Conservation (phyloP, 2,113 vertebrate species). For the Coracopsis vasa region DNA sequence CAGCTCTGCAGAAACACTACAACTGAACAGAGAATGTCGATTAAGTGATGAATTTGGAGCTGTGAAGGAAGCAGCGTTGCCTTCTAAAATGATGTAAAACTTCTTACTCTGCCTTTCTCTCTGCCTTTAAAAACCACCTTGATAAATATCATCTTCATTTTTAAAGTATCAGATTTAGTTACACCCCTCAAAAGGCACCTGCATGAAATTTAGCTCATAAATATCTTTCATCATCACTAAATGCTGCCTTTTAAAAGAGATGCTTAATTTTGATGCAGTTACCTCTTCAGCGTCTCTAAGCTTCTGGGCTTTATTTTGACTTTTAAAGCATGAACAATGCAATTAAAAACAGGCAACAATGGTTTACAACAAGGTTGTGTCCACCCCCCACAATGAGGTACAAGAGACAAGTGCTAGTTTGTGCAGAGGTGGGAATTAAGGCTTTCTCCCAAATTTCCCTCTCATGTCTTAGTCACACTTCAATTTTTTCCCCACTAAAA, state of each 20-base stretch:
- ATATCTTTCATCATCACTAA: background rate
- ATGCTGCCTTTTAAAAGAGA: background rate
- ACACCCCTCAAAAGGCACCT: background rate
- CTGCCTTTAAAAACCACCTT: background rate
- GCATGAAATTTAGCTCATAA: background rate
- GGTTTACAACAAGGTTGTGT: background rate
- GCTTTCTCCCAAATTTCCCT: background rate
- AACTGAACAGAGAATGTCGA: background rate
- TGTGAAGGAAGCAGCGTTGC: accelerated
- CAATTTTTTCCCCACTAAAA: background rate
- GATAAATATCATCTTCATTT: background rate
- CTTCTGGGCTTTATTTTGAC: background rate
- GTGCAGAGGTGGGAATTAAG: background rate
- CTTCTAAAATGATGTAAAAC: background rate
- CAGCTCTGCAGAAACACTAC: background rate
- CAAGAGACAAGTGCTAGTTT: background rate
- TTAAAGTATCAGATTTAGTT: background rate
- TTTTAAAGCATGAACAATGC: background rate
- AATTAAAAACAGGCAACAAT: background rate
- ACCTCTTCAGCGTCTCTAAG: background rate
- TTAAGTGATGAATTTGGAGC: background rate
- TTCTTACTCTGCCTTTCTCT: background rate
- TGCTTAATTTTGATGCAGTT: background rate
- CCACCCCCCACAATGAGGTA: too few species aligned
- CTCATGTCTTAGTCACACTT: accelerated